phyloP scores from a whole-genome alignment of 2,797 vertebrate genomes.

The Sphenopsis melanotis region DNA sequence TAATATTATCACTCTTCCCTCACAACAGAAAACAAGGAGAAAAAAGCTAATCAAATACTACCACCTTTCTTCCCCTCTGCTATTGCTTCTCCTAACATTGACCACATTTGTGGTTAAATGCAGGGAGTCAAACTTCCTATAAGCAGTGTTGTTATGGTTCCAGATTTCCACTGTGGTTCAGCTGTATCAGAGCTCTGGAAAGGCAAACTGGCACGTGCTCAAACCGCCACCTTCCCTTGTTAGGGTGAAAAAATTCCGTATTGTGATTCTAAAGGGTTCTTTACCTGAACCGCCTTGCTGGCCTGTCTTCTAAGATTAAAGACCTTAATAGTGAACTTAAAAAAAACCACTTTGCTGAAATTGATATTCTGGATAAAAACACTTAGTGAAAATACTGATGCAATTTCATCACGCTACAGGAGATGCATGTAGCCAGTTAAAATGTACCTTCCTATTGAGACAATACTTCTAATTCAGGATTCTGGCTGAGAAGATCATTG shows the following conservation, averaged over 20 bases:
- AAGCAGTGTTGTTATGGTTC: neutral
- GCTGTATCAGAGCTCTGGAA: constrained; percentile 7
- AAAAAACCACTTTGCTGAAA: neutral
- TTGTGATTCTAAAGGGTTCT: neutral
- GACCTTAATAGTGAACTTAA: neutral
- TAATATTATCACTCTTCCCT: neutral
- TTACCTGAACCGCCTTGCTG: fast-evolving
- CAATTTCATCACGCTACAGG: neutral
- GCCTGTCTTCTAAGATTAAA: neutral
- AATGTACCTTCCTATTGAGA: neutral
- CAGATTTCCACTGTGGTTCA: constrained; percentile 65
- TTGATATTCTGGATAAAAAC: neutral
- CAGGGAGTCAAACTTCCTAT: constrained; percentile 57
- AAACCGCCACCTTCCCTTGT: neutral
- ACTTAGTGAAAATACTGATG: neutral
- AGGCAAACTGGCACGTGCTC: neutral
- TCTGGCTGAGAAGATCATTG: neutral
- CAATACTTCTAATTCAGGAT: neutral
- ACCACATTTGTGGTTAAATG: constrained; percentile 62
- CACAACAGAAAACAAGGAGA: neutral
- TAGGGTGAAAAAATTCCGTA: neutral
- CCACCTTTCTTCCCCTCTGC: constrained; percentile 46
- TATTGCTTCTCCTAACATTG: constrained; percentile 19
- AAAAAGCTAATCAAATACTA: constrained; percentile 32
- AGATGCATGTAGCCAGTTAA: neutral